Base-by-base conservation (phyloP, 2,113 vertebrate genomes). In the Chlamydotis undulata region DNA sequence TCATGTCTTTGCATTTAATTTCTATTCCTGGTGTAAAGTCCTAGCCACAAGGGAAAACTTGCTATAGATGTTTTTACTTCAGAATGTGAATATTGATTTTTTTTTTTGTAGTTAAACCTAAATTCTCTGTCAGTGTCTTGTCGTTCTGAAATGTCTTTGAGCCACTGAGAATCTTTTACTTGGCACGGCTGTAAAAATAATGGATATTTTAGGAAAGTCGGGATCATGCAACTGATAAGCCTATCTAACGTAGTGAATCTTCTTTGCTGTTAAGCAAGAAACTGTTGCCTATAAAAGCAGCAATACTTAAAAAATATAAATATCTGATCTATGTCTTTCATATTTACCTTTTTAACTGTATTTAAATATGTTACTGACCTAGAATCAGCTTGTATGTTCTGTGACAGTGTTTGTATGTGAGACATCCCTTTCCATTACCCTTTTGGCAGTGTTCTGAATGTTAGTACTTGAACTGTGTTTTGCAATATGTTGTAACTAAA, bases 1-100 rank as follows among this genome's bases (percentile, higher is more conserved):
- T 35, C 24, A 35, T 68, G 50, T 86, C 78, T 94, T 82, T 79
- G 60, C 60, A 68, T 89, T 91, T 93, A 68, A 84, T 84, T 94
- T 81, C 60, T 93, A 3, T 87, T 91, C 43, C 19, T 94, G 21
- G 2, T 60, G 7, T 73, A 63, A 87, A 37, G n/a, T 79, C 23
- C 17, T 45, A 43, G 45, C 45, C 70, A 83, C 9, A 56, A 85
- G 50, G 59, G 37, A 88, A 35, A 61, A 26, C 5, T 50, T 70
- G 35, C 17, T 39, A 24, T 43, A 37, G 28, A 18, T 50, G 3
- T 41, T 45, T 81, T 74, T n/a, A 60, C 26, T 76, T 64, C 33
- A 88, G 33, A 83, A 80, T 65, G 15, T 74, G 33, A 74, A 50
- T 73, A 52, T 61, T 79, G 57, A 14, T 63, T 56, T 49, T 39